phyloP scores from a whole-genome alignment of 2,888 invertebrate genomes.

The Drosophila stalkeri region DNA sequence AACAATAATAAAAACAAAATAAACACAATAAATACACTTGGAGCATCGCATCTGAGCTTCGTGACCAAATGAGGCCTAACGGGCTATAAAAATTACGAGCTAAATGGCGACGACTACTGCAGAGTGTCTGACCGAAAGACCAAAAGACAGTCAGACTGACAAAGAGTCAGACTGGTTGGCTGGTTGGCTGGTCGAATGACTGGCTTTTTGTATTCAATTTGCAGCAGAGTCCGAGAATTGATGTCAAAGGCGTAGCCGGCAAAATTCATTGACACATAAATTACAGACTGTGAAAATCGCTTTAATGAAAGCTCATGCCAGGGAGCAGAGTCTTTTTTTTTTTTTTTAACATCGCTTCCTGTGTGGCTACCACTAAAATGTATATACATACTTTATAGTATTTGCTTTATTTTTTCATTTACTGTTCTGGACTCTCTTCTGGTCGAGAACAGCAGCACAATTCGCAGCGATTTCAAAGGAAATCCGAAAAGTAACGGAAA shows the following conservation, averaged over 20 bases:
- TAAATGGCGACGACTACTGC: conserved; percentile 61
- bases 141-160: conserved; percentile 17
- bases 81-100: conserved; percentile 67
- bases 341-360: conserved; percentile 43
- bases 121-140: conserved; percentile 34
- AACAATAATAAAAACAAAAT: conserved; percentile 14
- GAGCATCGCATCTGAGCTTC: conserved; percentile 37
- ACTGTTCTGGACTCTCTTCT: conserved; percentile 41
- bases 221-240: conserved; percentile 49
- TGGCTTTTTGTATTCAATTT: conserved; percentile 58
- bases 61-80: conserved; percentile 67
- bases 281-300: conserved; percentile 55
- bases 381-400: background rate
- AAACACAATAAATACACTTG: conserved; percentile 36
- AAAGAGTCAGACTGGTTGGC: conserved; percentile 10
- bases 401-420: conserved; percentile 17
- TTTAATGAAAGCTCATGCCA: conserved; percentile 52
- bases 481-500: conserved; percentile 69
- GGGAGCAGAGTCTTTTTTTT: conserved; percentile 8
- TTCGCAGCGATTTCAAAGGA: conserved; percentile 56
- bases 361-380: conserved; percentile 5
- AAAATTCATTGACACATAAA: conserved; percentile 68
- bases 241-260: conserved; percentile 61
- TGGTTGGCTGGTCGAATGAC: conserved; percentile 6
- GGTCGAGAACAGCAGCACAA: conserved; percentile 26